Evolutionary conservation across 2,797 vertebrate species (phyloP).

Genomic region (Typhlichthys subterraneus): DNA sequence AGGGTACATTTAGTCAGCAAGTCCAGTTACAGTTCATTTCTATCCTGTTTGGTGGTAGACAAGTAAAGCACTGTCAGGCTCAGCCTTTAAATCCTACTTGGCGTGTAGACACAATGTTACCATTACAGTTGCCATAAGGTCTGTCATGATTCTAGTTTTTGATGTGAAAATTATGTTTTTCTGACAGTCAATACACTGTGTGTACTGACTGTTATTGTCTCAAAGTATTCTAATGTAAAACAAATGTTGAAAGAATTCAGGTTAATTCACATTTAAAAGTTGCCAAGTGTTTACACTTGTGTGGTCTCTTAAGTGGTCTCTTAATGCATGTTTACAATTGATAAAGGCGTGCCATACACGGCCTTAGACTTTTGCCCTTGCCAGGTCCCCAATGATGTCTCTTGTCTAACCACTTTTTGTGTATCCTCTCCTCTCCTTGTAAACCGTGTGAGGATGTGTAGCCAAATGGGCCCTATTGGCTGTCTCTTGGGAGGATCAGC

Average conservation of each 20-base stretch:
- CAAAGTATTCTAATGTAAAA: conserved; percentile 25
- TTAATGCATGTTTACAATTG: too few relatives aligned
- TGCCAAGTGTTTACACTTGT: conserved; percentile 71
- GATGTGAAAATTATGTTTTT: conserved; percentile 32
- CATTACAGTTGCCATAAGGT: conserved; percentile 59
- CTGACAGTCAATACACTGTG: conserved; percentile 54
- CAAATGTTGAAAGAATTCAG: conserved; percentile 26
- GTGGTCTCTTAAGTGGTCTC: too few relatives aligned
- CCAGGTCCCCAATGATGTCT: too few relatives aligned
- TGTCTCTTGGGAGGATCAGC: conserved; percentile 57
- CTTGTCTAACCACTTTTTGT: conserved; percentile 3
- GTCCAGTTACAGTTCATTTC: conserved; percentile 58
- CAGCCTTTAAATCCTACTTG: conserved; percentile 39
- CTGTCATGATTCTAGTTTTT: conserved; percentile 39
- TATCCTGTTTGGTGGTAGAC: conserved; percentile 50
- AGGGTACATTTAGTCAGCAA: conserved; percentile 61
- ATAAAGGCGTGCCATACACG: too few relatives aligned
- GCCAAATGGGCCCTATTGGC: conserved; percentile 58
- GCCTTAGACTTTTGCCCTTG: too few relatives aligned
- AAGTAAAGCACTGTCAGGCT: conserved; percentile 37
- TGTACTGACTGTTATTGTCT: conserved; percentile 42
- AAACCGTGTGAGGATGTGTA: conserved; percentile 49
- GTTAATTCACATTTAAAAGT: conserved; percentile 61
- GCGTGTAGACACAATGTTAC: conserved; percentile 37
- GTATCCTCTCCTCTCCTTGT: conserved; percentile 44